Evolutionary conservation across 2,888 invertebrate genomes (phyloP), one percentile per base, ranked within the genome.

Genomic region (Polietes domitor): DNA sequence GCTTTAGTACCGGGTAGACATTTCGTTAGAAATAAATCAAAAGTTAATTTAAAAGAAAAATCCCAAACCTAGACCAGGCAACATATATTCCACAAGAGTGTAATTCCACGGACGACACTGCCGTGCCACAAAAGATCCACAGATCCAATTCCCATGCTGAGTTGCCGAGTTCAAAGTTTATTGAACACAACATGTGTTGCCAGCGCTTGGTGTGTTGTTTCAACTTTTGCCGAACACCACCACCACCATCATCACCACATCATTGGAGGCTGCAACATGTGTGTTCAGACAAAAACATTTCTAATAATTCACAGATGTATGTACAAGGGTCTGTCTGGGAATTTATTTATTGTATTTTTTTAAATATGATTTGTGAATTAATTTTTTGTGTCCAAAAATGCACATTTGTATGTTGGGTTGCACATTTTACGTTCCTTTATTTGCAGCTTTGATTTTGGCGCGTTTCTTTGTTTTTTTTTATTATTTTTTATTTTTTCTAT

Each of bases 91-190:
- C 17, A n/a, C n/a, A n/a, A 17, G 6, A 6, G 17, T 4, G 58
- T 15, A 26, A 26, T 10, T 1, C 26, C 6, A 7, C 10, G 37
- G 7, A 7, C 7, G 32, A 12, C 15, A 12, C 41, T 65, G 24
- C 24, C 24, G 12, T 43, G 41, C 68, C 41, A 68, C 21, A 68
- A 43, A 68, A 61, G 2, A 61, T n/a, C n/a, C 12, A 47, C 17
- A 81, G 84, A 84, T 84, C 84, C 61, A 84, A 84, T 84, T 84
- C 84, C 84, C 84, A 84, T 84, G 84, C 84, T 84, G 81, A 76
- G 81, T 78, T 75, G 53, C 77, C 73, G 84, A 80, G 84, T 84
- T 84, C 84, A 84, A 84, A 84, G 84, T 84, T 84, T 43, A 84
- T 43, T 24, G 74, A 65, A 84, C 63, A 72, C 61, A 78, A 79